A percentile compares a stretch with the other conserved stretches of the same genome.
These are phyloP conservation scores for Botia almorhae DNA, from an alignment of 2,797 vertebrate species.

Conservation along the genomic window DNA sequence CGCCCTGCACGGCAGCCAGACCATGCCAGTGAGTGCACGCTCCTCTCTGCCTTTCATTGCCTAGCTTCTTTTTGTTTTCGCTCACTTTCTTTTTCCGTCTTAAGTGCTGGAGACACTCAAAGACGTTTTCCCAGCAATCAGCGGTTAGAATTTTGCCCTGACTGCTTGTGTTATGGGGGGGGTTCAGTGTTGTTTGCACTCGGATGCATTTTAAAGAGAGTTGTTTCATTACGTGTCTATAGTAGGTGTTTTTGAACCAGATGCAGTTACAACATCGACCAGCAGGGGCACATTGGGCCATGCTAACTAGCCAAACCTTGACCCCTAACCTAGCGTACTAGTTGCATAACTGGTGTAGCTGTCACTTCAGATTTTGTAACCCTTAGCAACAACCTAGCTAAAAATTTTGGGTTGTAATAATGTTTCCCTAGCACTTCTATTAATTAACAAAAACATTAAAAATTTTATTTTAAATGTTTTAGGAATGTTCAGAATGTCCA, in stretches of 20 bases:
- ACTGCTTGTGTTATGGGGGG: neutral
- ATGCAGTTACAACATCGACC: neutral
- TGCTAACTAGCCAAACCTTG: constrained; percentile 9
- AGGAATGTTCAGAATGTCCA: too few relatives aligned
- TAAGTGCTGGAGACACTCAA: neutral
- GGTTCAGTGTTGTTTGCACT: neutral
- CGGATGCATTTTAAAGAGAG: too few relatives aligned
- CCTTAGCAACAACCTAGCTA: neutral
- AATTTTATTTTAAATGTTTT: too few relatives aligned
- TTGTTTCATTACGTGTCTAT: too few relatives aligned
- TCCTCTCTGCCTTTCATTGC: constrained; percentile 3
- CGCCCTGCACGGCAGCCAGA: constrained; percentile 94
- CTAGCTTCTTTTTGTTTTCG: neutral
- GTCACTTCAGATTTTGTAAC: neutral
- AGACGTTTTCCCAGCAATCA: neutral
- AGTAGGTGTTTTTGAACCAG: neutral
- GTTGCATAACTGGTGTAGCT: neutral
- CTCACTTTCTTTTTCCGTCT: neutral
- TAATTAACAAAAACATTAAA: too few relatives aligned
- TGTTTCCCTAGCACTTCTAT: too few relatives aligned
- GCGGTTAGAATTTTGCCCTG: neutral
- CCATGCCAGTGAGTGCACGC: constrained; percentile 91
- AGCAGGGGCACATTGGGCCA: neutral
- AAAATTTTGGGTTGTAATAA: too few relatives aligned
- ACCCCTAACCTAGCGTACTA: neutral